Evolutionary conservation across 1,140 invertebrate genomes (phyloP).

Genomic region (Brachionus paranguensis): DNA sequence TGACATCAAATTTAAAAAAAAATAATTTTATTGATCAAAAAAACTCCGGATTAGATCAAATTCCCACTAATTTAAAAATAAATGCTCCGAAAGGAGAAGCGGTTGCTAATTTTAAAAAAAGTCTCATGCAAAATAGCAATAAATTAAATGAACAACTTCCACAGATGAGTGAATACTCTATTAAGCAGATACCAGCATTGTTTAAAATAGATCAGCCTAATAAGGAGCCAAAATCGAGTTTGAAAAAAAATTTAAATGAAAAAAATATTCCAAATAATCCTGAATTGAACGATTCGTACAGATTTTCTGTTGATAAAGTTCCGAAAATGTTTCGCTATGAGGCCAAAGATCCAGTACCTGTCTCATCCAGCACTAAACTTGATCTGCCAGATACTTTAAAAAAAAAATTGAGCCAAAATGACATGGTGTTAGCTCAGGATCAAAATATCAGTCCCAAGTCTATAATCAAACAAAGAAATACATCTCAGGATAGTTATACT

Average conservation of each 20-base stretch:
- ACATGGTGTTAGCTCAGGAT: background rate
- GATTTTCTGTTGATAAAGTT: background rate
- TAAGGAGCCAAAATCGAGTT: background rate
- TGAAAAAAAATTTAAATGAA: background rate
- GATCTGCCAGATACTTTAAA: background rate
- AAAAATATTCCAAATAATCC: background rate
- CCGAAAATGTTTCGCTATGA: slow-evolving; percentile 22
- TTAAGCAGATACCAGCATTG: background rate
- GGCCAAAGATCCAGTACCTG: background rate
- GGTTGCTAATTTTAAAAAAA: background rate
- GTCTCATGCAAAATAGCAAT: background rate
- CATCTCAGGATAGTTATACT: background rate
- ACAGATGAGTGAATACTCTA: background rate
- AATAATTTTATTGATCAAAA: background rate
- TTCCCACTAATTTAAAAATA: background rate
- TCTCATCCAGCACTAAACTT: background rate
- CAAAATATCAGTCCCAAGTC: background rate
- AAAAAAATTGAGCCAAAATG: slow-evolving; percentile 11
- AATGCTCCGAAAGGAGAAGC: background rate
- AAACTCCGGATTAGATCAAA: background rate
- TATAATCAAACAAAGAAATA: slow-evolving; percentile 11
- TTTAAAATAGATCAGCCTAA: background rate
- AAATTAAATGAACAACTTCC: background rate
- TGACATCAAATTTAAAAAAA: background rate
- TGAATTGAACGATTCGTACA: slow-evolving; percentile 2